Evolutionary conservation across 2,888 invertebrate species (phyloP).

Genomic region (Tachina lurida): DNA sequence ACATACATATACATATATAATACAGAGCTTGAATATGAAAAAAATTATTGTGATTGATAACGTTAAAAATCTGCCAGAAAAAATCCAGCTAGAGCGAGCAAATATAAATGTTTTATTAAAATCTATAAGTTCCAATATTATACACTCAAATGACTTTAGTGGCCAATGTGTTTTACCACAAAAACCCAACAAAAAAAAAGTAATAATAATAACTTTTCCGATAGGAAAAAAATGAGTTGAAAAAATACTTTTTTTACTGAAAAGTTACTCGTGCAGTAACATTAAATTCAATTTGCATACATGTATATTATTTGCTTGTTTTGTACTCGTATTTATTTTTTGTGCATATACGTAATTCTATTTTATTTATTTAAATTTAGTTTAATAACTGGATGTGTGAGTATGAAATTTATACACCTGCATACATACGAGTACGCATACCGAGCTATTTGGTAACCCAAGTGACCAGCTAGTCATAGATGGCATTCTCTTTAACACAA

Average conservation of each 20-base stretch:
- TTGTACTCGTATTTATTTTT: not conserved
- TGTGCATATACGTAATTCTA: not conserved
- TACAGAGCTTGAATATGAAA: not conserved
- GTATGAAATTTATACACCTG: too few species aligned
- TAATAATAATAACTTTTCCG: slow-evolving; percentile 16
- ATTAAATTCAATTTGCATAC: slow-evolving; percentile 53
- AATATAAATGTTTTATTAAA: slow-evolving; percentile 36
- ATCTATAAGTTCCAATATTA: slow-evolving; percentile 24
- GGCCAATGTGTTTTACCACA: slow-evolving; percentile 62
- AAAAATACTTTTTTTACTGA: slow-evolving; percentile 25
- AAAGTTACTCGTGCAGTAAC: slow-evolving; percentile 34
- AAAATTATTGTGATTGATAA: not conserved
- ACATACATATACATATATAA: not conserved
- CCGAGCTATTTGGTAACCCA: not conserved
- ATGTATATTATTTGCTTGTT: not conserved
- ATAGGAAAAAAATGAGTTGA: not conserved
- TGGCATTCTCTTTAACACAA: too few species aligned
- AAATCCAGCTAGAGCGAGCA: not conserved
- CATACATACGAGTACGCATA: too few species aligned
- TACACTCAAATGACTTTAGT: slow-evolving; percentile 45
- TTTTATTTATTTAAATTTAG: slow-evolving; percentile 18
- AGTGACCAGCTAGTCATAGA: too few species aligned
- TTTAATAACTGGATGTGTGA: slow-evolving; percentile 12
- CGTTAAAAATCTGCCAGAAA: not conserved
- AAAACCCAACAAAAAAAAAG: slow-evolving; percentile 32